These are phyloP conservation scores for Drosophila prolongata DNA, from an alignment of 2,888 invertebrate genomes.

Conservation along the genomic window DNA sequence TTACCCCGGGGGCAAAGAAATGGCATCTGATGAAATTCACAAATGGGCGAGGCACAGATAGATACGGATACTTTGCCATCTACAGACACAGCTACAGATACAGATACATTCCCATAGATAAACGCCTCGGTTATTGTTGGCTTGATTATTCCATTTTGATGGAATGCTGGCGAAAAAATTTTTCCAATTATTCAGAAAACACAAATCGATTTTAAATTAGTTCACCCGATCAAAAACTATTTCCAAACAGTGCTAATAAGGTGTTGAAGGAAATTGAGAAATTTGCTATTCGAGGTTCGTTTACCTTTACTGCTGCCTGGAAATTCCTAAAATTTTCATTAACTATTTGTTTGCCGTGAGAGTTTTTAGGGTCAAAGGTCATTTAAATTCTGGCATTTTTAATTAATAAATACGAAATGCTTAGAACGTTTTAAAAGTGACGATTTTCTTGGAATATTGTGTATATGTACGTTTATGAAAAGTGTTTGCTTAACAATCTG, in stretches of 20 bases:
- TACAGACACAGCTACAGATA: slow-evolving; percentile 1
- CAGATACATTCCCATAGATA: neutral
- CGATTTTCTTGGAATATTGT: neutral
- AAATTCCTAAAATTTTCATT: neutral
- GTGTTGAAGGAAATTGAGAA: slow-evolving; percentile 16
- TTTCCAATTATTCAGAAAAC: slow-evolving; percentile 16
- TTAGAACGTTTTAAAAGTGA: no score
- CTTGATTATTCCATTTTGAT: slow-evolving; percentile 34
- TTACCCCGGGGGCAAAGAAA: neutral
- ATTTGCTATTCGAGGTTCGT: slow-evolving; percentile 9
- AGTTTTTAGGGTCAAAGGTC: neutral
- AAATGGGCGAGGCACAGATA: slow-evolving; percentile 9
- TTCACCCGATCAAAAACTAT: slow-evolving; percentile 24
- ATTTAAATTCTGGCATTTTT: neutral
- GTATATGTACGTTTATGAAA: no score
- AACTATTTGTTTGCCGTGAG: neutral
- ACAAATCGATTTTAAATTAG: slow-evolving; percentile 36
- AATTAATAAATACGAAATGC: neutral
- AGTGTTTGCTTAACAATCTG: no score
- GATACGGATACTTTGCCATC: neutral
- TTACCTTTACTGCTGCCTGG: slow-evolving; percentile 10
- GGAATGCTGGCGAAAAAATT: slow-evolving; percentile 30
- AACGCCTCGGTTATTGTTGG: slow-evolving; percentile 21
- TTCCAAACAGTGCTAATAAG: slow-evolving; percentile 6
- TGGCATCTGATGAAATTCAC: slow-evolving; percentile 21